Base-by-base conservation (phyloP, 2,888 invertebrate genomes). In the Horisme vitalbata region DNA sequence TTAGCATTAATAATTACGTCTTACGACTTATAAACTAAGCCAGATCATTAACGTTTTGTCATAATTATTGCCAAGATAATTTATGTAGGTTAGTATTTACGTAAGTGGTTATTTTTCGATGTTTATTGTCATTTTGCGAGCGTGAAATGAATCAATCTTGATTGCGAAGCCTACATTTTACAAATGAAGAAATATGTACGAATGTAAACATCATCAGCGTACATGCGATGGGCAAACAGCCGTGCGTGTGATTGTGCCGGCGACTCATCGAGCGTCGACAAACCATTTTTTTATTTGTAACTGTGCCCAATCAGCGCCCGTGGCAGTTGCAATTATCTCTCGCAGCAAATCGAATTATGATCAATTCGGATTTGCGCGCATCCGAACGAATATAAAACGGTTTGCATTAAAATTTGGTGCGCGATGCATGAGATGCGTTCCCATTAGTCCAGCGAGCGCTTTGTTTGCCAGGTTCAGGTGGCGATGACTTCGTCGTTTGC, bases 351-450 rank as follows among this genome's bases (percentile, higher is more conserved):
- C 85, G 83, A 83, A 87, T 90, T 90, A 90, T 89, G 90, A 90
- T 90, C 90, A 88, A 89, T 90, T 90, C 90, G 85, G 86, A 90
- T 89, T 90, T 88, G 89, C 79, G 82, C 84, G 83, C 81, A 84
- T 87, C 76, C 83, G 83, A 73, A 81, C 84, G 89, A 86, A 88
- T 86, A 87, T 87, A 89, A 90, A 90, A 90, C 86, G 88, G 88
- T 90, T 89, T 89, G 82, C 85, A 85, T 88, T 89, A 86, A 88
- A 90, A 89, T 88, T 89, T 89, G 79, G 77, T 81, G 79, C 74
- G 69, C 83, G 78, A 84, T 86, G 86, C 84, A 84, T 71, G 77
- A 80, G 84, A 86, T 85, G 85, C 84, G 83, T 87, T 84, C 82
- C 84, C 77, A 88, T 88, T 87, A 87, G 83, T 75, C 72, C 72